A percentile compares a stretch with the other conserved stretches of the same genome.
Conservation (phyloP, 1,140 invertebrate genomes). For the Himalopsyche phryganea region DNA sequence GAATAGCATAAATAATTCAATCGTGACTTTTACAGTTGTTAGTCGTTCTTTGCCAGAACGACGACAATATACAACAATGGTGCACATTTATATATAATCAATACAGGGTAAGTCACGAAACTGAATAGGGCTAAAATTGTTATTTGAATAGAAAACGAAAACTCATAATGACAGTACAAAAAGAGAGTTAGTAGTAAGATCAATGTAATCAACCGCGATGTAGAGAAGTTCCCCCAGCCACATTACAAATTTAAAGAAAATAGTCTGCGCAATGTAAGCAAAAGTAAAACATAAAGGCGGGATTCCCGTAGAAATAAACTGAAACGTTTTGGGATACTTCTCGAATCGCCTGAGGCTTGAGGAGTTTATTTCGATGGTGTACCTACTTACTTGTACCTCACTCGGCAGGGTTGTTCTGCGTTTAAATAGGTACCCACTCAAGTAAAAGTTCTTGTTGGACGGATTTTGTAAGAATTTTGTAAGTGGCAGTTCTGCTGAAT, state of each 20-base stretch:
- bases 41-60: no score
- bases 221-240: conserved; percentile 11
- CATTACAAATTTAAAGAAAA: conserved; percentile 28
- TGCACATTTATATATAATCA: no score
- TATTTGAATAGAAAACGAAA: no score
- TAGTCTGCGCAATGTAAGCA: conserved; percentile 19
- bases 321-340: conserved; percentile 22
- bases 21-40: no score
- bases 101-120: no score
- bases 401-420: neutral
- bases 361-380: conserved; percentile 20
- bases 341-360: conserved; percentile 16
- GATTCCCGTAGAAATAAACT: conserved; percentile 16
- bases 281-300: conserved; percentile 23
- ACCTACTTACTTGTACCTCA: conserved; percentile 1
- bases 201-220: conserved; percentile 15
- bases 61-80: no score
- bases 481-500: no score
- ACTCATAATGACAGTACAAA: no score
- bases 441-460: neutral
- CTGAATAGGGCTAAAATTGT: no score
- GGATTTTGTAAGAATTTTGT: no score
- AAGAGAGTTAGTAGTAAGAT: conserved; percentile 4
- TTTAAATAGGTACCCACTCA: neutral
- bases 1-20: no score